Base-by-base conservation (phyloP, 2,113 vertebrate species). In the Piprites chloris region DNA sequence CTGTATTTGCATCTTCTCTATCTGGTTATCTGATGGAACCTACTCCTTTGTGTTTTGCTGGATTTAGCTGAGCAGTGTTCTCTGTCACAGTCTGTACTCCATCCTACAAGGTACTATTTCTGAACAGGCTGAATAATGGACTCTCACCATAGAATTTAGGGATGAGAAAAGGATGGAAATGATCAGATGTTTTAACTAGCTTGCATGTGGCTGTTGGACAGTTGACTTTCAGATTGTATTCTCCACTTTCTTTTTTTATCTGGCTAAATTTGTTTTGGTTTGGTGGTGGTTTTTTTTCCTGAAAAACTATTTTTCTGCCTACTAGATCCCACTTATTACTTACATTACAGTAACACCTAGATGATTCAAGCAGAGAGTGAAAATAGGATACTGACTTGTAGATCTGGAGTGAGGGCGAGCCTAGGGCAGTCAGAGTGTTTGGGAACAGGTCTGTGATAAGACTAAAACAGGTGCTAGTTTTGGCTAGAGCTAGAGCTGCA, bases 11-110 rank as follows among this genome's bases (percentile, higher is more conserved):
- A 80, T 89, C 56, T 88, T 69, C 58, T 69, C 72, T 78, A 2
- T 85, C 66, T 84, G 42, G 8, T 92, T 88, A 89, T 96, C 83
- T 90, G 86, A 74, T 95, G 50, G 63, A 93, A 86, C 35, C 76
- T 67, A 42, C 59, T 77, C 16, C 14, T 88, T 85, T 92, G 80
- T 93, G 71, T 73, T 83, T 81, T 88, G 46, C 67, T 77, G 80
- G 69, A 26, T 95, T 86, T 41, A 69, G 24, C 68, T 86, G 42
- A 71, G 33, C 50, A 59, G 27, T 89, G 39, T 87, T 96, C 62
- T 72, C 32, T 86, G 41, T 79, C 59, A 46, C 56, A 78, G 46
- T 91, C 41, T 89, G 44, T 91, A 39, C 28, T 87, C 37, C 53
- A 55, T 85, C 74, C 77, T 76, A 67, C 74, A 86, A 87, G 44